phyloP scores from a whole-genome alignment of 2,113 vertebrate genomes.

The Pleuronectes platessa region DNA sequence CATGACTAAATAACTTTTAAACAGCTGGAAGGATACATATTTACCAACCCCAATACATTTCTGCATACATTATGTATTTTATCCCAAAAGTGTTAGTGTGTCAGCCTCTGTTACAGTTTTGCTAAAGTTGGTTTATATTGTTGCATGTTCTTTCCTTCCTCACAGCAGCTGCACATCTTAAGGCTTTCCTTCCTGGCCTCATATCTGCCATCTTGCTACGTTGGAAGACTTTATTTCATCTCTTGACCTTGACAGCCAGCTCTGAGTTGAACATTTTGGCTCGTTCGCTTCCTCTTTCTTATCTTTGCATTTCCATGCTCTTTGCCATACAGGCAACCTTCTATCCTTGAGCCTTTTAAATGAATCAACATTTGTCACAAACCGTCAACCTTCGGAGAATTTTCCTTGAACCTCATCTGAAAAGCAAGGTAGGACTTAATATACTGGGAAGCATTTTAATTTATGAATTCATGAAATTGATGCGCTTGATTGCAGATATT shows the following conservation, averaged over 20 bases:
- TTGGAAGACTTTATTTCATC: slow-evolving; percentile 11
- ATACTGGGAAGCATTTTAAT: not conserved
- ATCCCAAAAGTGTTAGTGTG: slow-evolving; percentile 16
- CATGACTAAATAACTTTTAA: not conserved
- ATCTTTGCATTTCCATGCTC: not conserved
- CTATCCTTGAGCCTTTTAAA: slow-evolving; percentile 17
- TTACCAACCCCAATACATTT: not conserved
- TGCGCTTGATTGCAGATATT: not conserved
- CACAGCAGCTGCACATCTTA: slow-evolving; percentile 1
- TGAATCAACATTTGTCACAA: not conserved
- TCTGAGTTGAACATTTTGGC: slow-evolving; percentile 10
- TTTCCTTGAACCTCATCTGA: slow-evolving; percentile 46
- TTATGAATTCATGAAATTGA: not conserved
- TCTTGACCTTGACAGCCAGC: slow-evolving; percentile 38
- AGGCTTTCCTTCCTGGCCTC: not conserved
- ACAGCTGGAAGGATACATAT: not conserved
- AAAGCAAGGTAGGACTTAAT: slow-evolving; percentile 67
- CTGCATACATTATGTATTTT: not conserved
- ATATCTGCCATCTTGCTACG: slow-evolving; percentile 2
- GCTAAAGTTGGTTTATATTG: slow-evolving; percentile 16
- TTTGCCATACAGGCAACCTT: not conserved
- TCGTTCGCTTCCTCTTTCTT: slow-evolving; percentile 24
- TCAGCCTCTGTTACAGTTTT: slow-evolving; percentile 26
- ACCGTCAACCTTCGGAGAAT: not conserved
- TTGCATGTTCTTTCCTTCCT: not conserved